Evolutionary conservation across 2,888 invertebrate genomes (phyloP), one percentile per base, ranked within the genome.

Genomic region (Hipparchia semele): DNA sequence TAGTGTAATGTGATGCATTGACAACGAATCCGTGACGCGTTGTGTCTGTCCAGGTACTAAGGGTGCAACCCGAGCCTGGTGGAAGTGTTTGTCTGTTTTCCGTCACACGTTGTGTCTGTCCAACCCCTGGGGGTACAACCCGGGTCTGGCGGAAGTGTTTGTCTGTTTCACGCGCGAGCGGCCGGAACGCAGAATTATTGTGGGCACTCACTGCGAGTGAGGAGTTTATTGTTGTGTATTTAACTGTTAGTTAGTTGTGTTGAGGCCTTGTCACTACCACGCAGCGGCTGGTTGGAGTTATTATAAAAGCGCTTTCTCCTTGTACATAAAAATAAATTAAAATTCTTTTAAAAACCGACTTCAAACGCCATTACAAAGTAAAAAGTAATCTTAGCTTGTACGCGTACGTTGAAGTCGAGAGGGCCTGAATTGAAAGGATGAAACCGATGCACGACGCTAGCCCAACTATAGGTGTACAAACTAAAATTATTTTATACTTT

Each of bases 21-120:
- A 39, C 39, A 39, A 5, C 2, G 39, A 4, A 39, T 39, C 39
- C 39, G 39, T 39, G 2, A 23, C 13, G 13, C 12, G n/a, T n/a
- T n/a, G 54, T 54, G 10, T 23, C 8, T 58, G 23, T 23, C 58
- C 58, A 58, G 23, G 58, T 23, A 23, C 4, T 13, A 13, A 58
- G 86, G 71, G 82, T 84, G 83, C 84, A 87, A 84, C 87, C 85
- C 83, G 81, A 76, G 84, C 82, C 84, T 83, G 83, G 86, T 83
- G 89, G 89, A 90, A 86, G 82, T 75, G 72, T 76, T 58, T 76
- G 58, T 23, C 58, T 69, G 61, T 61, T 69, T 69, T 4, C 7
- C 13, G 56, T 8, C 7, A 13, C 56, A 13, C 13, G 56, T 13
- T 56, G 6, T 56, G n/a, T 23, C 8, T 58, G 23, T 23, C 58